Conservation (phyloP, 2,113 vertebrate genomes). For the Chionodraco myersi region DNA sequence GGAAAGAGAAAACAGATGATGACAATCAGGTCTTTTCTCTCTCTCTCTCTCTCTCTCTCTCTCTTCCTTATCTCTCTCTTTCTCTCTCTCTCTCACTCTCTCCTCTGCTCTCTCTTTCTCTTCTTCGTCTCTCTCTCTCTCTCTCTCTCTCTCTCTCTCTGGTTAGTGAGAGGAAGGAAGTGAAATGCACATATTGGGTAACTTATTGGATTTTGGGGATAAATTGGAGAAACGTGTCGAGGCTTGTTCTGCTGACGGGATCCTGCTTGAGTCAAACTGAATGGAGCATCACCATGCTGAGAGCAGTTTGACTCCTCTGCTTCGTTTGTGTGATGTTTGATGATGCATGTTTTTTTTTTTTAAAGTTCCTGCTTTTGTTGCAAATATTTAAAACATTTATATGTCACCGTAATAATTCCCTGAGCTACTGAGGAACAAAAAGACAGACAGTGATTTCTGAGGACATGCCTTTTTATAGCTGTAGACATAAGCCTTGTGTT, state of each 20-base stretch:
- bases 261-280: background rate
- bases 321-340: background rate
- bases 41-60: too few species aligned
- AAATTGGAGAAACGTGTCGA: slow-evolving; percentile 65
- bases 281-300: background rate
- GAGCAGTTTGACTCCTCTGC: background rate
- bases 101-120: too few species aligned
- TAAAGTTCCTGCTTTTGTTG: background rate
- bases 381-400: background rate
- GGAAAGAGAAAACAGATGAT: slow-evolving; percentile 78
- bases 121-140: background rate
- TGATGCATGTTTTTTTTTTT: background rate
- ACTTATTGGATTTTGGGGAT: slow-evolving; percentile 70
- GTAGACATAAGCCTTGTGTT: too few species aligned
- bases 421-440: background rate
- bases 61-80: too few species aligned
- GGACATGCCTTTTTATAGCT: background rate
- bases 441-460: background rate
- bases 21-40: slow-evolving; percentile 62
- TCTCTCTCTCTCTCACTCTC: too few species aligned
- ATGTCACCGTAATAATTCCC: background rate
- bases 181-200: slow-evolving; percentile 57
- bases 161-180: slow-evolving; percentile 60
- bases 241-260: slow-evolving; percentile 28
- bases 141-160: slow-evolving; percentile 11